Conservation (phyloP, 2,888 invertebrate genomes). For the Drosophila gaucha region DNA sequence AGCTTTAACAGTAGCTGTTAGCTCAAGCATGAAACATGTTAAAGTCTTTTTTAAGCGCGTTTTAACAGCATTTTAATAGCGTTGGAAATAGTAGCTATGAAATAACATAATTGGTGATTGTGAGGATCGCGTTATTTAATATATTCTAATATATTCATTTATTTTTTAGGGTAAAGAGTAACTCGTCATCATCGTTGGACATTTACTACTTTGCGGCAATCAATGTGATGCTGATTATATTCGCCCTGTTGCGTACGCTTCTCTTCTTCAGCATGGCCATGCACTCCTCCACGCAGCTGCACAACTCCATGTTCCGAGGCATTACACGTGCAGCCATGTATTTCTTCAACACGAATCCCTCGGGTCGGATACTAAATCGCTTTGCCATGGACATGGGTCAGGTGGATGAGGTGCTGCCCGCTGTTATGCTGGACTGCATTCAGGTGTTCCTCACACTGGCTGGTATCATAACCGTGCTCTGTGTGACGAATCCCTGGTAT, state of each 20-base stretch:
- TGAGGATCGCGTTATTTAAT: background rate
- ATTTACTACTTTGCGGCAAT: constrained; percentile 86
- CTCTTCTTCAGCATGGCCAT: constrained; percentile 87
- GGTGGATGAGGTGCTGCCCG: constrained; percentile 85
- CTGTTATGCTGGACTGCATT: constrained; percentile 84
- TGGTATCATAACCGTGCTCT: constrained; percentile 92
- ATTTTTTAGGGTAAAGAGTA: constrained; percentile 76
- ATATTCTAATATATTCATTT: background rate
- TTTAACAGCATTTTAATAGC: no score
- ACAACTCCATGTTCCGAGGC: constrained; percentile 92
- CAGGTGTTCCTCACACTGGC: constrained; percentile 92
- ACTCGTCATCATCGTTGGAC: constrained; percentile 60
- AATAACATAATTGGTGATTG: background rate
- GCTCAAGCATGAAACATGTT: no score
- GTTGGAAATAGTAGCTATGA: no score
- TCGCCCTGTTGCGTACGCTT: constrained; percentile 82
- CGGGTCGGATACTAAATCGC: constrained; percentile 92
- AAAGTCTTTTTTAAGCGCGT: no score
- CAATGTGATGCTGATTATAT: constrained; percentile 83
- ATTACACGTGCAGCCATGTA: constrained; percentile 92
- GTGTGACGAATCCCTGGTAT: constrained; percentile 90
- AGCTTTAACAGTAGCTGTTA: no score
- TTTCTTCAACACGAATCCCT: constrained; percentile 95
- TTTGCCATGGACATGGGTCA: constrained; percentile 94
- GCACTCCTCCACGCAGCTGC: constrained; percentile 91